Percentiles rank a stretch among this genome's conserved stretches.
Evolutionary conservation across 2,888 invertebrate species (phyloP).

Genomic region (Phrixothrix hirtus): DNA sequence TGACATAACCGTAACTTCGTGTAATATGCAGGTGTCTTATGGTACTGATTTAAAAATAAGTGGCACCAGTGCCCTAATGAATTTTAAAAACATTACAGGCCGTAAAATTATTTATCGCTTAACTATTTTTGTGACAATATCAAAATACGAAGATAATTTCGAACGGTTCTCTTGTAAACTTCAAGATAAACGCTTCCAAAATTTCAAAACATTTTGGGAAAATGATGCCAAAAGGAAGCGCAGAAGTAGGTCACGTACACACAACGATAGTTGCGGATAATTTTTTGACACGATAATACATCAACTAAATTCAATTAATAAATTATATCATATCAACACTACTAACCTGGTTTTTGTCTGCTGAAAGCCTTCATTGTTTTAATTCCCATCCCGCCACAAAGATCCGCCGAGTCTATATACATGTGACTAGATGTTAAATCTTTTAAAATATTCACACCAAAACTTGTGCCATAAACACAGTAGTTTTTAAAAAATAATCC

Average conservation of each 20-base stretch:
- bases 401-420: conserved; percentile 63
- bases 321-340: background rate
- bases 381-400: conserved; percentile 79
- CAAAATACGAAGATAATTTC: conserved; percentile 1
- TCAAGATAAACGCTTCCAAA: background rate
- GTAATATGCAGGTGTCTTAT: too few species aligned
- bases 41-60: too few species aligned
- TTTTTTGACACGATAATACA: too few species aligned
- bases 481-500: conserved; percentile 8
- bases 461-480: too few species aligned
- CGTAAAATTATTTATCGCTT: too few species aligned
- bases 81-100: too few species aligned
- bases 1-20: too few species aligned
- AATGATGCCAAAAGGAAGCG: background rate
- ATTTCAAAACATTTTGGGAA: background rate
- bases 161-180: background rate
- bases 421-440: conserved; percentile 55
- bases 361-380: conserved; percentile 86
- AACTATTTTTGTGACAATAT: too few species aligned
- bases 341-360: conserved; percentile 76
- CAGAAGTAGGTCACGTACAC: background rate
- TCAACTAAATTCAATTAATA: background rate
- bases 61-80: too few species aligned
- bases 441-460: conserved; percentile 8
- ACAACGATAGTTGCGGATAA: too few species aligned